These are phyloP conservation scores for Pseudopodoces humilis DNA, from an alignment of 2,113 vertebrate genomes.

Conservation along the genomic window DNA sequence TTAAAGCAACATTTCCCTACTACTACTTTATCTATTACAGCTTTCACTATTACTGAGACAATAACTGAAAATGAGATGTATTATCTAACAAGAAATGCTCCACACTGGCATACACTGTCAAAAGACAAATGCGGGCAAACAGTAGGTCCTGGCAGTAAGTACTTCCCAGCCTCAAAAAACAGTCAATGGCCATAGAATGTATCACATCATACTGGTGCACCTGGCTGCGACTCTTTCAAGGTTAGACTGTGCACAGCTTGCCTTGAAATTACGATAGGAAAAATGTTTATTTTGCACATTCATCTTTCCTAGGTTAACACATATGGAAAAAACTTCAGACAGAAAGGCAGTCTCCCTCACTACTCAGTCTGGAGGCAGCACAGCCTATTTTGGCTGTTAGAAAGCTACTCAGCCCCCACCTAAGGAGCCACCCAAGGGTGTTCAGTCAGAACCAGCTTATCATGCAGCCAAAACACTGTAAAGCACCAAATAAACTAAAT, in stretches of 20 bases:
- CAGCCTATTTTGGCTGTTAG: neutral
- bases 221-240: neutral
- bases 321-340: neutral
- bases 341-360: neutral
- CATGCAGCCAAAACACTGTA: neutral
- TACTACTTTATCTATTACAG: neutral
- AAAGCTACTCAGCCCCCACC: neutral
- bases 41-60: neutral
- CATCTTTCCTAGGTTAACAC: neutral
- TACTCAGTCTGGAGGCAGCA: neutral
- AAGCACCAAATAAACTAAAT: neutral
- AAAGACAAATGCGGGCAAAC: neutral
- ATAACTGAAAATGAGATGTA: neutral
- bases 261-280: neutral
- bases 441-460: neutral
- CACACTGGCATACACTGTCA: neutral
- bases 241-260: neutral
- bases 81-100: neutral
- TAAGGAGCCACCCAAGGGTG: neutral
- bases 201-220: neutral
- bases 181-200: neutral
- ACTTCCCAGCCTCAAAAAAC: neutral
- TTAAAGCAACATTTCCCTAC: neutral
- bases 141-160: neutral
- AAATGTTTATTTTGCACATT: neutral